Evolutionary conservation across 2,888 invertebrate genomes (phyloP).

Genomic region (Oscheius onirici): DNA sequence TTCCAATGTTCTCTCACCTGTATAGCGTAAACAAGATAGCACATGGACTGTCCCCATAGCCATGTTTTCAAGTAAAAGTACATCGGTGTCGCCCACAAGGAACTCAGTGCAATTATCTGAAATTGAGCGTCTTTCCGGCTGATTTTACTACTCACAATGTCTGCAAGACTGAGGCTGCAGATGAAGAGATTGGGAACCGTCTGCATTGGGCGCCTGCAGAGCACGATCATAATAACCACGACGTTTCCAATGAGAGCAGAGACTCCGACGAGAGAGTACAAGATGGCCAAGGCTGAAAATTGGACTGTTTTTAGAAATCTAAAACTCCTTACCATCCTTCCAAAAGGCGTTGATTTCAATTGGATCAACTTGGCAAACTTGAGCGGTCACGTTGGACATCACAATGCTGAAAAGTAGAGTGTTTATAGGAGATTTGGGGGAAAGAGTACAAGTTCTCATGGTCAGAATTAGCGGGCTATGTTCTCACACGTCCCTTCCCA

Average conservation of each 20-base stretch:
- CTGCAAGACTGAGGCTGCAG: conserved; percentile 55
- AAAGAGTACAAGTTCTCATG: too few species aligned
- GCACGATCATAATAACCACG: conserved; percentile 49
- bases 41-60: conserved; percentile 57
- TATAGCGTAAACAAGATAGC: conserved; percentile 50
- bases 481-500: too few species aligned
- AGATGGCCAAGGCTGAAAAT: conserved; percentile 44
- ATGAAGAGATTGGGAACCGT: conserved; percentile 63
- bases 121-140: conserved; percentile 14
- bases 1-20: conserved; percentile 33
- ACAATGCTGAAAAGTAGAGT: too few species aligned
- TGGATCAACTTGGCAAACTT: conserved; percentile 9
- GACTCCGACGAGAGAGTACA: conserved; percentile 53
- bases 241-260: conserved; percentile 51
- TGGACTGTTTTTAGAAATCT: not conserved
- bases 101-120: conserved; percentile 57
- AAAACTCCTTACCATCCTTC: not conserved
- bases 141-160: conserved; percentile 47
- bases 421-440: too few species aligned
- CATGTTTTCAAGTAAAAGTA: conserved; percentile 54
- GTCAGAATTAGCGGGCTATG: too few species aligned
- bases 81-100: conserved; percentile 58
- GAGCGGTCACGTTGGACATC: not conserved
- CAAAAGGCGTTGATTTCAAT: conserved; percentile 16
- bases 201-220: conserved; percentile 49